These are phyloP conservation scores for Medauroidea extradentata DNA, from an alignment of 1,140 invertebrate species.

Conservation along the genomic window DNA sequence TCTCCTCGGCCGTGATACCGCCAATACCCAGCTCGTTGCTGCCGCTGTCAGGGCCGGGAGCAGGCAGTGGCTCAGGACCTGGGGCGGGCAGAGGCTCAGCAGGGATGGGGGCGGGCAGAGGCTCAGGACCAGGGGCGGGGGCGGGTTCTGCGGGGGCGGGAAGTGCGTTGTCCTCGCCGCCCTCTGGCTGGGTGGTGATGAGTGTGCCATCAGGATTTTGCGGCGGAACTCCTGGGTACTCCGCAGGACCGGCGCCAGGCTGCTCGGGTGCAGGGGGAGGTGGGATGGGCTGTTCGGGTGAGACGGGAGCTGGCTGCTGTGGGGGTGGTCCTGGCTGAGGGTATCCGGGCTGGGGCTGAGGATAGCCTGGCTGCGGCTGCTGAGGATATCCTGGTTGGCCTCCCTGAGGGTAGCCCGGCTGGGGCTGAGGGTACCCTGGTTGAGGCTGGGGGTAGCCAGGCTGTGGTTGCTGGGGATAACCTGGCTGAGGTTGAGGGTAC, in stretches of 20 bases:
- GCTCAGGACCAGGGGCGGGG: constrained; percentile 9
- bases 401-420: neutral
- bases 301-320: constrained; percentile 5
- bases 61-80: neutral
- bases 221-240: neutral
- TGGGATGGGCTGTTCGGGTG: constrained; percentile 31
- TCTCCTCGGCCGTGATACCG: neutral
- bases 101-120: neutral
- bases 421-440: constrained; percentile 27
- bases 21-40: neutral
- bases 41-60: neutral
- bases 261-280: constrained; percentile 19
- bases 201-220: neutral
- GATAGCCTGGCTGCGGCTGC: constrained; percentile 7
- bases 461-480: constrained; percentile 21
- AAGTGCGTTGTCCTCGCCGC: neutral
- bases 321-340: constrained; percentile 38
- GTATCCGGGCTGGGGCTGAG: constrained; percentile 38
- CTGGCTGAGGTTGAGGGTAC: constrained; percentile 23
- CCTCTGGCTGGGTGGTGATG: neutral
- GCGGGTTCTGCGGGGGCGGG: constrained; percentile 4
- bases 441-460: constrained; percentile 18
- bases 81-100: constrained; percentile 9
- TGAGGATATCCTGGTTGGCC: constrained; percentile 9
- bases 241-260: neutral